Percentiles rank a stretch among this genome's conserved stretches.
Evolutionary conservation across 2,797 vertebrate species (phyloP).

Genomic region (Apogon hyalosoma): DNA sequence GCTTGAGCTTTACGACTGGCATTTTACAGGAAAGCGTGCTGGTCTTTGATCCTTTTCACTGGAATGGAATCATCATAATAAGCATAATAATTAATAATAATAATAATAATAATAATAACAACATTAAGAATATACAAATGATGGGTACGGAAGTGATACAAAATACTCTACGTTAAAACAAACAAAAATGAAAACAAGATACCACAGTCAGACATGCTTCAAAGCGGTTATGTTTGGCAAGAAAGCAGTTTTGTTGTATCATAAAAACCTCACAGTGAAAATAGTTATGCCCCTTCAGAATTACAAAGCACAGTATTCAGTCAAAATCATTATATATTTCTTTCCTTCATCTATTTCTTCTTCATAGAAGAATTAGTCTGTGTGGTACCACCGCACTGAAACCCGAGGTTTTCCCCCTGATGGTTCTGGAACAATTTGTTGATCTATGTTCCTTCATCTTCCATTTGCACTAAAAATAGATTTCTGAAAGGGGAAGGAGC

Average conservation of each 20-base stretch:
- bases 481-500: conserved; percentile 71
- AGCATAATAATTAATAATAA: conserved; percentile 77
- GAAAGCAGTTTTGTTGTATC: conserved; percentile 80
- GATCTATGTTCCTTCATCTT: conserved; percentile 65
- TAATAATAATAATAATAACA: conserved; percentile 70
- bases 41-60: conserved; percentile 79
- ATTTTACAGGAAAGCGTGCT: conserved; percentile 75
- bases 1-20: conserved; percentile 76
- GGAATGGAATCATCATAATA: conserved; percentile 83
- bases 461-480: conserved; percentile 77
- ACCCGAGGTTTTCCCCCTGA: conserved; percentile 51
- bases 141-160: conserved; percentile 85
- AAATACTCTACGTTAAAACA: conserved; percentile 82
- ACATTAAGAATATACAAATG: conserved; percentile 84
- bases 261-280: conserved; percentile 87
- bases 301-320: conserved; percentile 78
- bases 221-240: conserved; percentile 85
- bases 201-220: conserved; percentile 86
- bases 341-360: conserved; percentile 74
- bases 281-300: conserved; percentile 81
- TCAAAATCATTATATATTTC: conserved; percentile 78
- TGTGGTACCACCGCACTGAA: conserved; percentile 64
- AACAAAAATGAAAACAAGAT: conserved; percentile 77
- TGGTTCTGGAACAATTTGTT: conserved; percentile 57
- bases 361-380: conserved; percentile 80